Conservation (phyloP, 1,140 invertebrate species). For the Parasteatoda tepidariorum region DNA sequence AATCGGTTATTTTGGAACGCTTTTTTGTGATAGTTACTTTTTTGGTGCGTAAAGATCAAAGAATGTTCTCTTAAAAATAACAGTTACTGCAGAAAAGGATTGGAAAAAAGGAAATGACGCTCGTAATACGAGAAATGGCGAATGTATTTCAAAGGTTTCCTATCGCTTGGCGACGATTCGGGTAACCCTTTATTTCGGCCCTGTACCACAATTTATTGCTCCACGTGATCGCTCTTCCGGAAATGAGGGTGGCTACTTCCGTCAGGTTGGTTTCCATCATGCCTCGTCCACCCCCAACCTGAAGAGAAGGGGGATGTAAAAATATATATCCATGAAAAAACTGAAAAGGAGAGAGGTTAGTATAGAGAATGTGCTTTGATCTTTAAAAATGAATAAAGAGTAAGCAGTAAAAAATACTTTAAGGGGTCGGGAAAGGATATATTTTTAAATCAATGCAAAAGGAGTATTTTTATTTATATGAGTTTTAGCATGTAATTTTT, state of each 20-base stretch:
- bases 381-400: too few relatives aligned
- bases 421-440: not conserved
- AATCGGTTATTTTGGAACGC: too few relatives aligned
- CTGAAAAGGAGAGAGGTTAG: too few relatives aligned
- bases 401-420: not conserved
- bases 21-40: too few relatives aligned
- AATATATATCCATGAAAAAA: constrained; percentile 47
- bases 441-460: too few relatives aligned
- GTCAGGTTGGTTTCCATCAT: constrained; percentile 60
- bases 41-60: too few relatives aligned
- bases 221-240: constrained; percentile 57
- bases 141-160: constrained; percentile 18
- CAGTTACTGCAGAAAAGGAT: too few relatives aligned
- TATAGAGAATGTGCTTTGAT: constrained; percentile 31
- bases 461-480: too few relatives aligned
- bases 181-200: constrained; percentile 32
- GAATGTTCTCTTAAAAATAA: too few relatives aligned
- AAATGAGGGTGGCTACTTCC: constrained; percentile 58
- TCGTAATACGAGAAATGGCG: too few relatives aligned
- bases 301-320: not conserved
- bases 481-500: too few relatives aligned
- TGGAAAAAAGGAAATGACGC: too few relatives aligned
- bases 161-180: constrained; percentile 41
- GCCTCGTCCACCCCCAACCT: constrained; percentile 16
- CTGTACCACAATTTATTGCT: constrained; percentile 59